Evolutionary conservation across 2,113 vertebrate genomes (phyloP), one percentile per base, ranked within the genome.

Genomic region (Notiomystis cincta): DNA sequence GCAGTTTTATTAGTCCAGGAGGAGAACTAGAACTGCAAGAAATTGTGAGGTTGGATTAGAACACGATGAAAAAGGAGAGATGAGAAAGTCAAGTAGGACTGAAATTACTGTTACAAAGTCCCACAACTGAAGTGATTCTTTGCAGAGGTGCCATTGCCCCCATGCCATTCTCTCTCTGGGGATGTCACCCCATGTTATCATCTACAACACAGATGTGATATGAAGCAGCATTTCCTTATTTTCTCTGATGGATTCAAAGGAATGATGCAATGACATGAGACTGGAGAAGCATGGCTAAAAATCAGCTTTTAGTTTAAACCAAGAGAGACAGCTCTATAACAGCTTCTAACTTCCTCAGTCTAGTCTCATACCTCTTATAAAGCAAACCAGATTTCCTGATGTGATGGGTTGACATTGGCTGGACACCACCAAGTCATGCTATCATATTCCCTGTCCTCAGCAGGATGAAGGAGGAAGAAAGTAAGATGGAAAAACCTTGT

Each of bases 311-410:
- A 44, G 13, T 64, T 88, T 69, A 85, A 95, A 85, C 11, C 11
- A 40, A 47, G n/a, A 40, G 53, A 69, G 19, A 64, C n/a, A 11
- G n/a, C n/a, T n/a, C n/a, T 0, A 0, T 27, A 62, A n/a, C 10
- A 62, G 21, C 19, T 35, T 71, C 15, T 48, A 69, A 21, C 30
- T 86, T 93, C 30, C 47, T 69, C 64, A 79, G 28, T 24, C 51
- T 75, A 27, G 31, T 38, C 40, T 72, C 3, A 4, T 56, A 38
- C 8, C 10, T 71, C 65, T 67, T 45, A 18, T 62, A 87, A 70
- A 91, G 44, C 27, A 79, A 76, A 37, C 14, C 35, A 70, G 6
- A 47, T 58, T 87, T 89, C 23, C 38, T 70, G 15, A 56, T 37
- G 17, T 13, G 27, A 27, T 75, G 17, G 15, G 15, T 20, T 69